Evolutionary conservation across 1,140 invertebrate species (phyloP).

Genomic region (Drosophila kanapiae): DNA sequence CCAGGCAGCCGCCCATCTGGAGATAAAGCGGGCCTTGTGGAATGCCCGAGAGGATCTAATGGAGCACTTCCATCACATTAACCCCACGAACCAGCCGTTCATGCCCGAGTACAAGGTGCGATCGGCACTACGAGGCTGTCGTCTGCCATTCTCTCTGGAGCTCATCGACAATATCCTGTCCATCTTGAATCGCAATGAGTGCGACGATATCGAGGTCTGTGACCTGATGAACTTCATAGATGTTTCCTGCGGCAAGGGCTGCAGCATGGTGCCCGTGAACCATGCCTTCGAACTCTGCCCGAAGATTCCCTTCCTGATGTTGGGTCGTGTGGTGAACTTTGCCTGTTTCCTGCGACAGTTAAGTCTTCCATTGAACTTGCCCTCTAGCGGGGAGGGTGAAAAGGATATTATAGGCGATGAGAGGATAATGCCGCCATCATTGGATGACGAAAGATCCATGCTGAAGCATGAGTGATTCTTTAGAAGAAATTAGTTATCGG

Average conservation of each 20-base stretch:
- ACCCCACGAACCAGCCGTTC: conserved; percentile 87
- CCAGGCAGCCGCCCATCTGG: conserved; percentile 88
- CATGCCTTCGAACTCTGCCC: conserved; percentile 79
- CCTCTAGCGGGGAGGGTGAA: conserved; percentile 9
- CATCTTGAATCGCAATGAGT: conserved; percentile 88
- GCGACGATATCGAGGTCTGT: conserved; percentile 87
- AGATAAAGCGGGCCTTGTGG: conserved; percentile 89
- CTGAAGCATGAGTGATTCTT: neutral
- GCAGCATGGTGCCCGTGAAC: conserved; percentile 75
- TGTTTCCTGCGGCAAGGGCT: conserved; percentile 59
- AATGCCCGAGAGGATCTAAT: conserved; percentile 88
- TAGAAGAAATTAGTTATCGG: neutral
- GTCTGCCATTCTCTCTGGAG: conserved; percentile 88
- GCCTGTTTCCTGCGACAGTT: conserved; percentile 60
- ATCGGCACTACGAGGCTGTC: conserved; percentile 88
- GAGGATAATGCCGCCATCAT: conserved; percentile 46
- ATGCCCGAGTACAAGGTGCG: conserved; percentile 87
- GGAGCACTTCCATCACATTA: conserved; percentile 89
- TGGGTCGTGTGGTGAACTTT: conserved; percentile 76
- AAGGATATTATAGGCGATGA: conserved; percentile 28
- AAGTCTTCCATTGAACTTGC: conserved; percentile 55
- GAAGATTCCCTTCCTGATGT: conserved; percentile 67
- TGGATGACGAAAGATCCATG: neutral
- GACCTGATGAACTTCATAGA: conserved; percentile 82
- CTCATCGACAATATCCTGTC: conserved; percentile 89